Conservation (phyloP, 2,888 invertebrate genomes). For the Tigriopus californicus region DNA sequence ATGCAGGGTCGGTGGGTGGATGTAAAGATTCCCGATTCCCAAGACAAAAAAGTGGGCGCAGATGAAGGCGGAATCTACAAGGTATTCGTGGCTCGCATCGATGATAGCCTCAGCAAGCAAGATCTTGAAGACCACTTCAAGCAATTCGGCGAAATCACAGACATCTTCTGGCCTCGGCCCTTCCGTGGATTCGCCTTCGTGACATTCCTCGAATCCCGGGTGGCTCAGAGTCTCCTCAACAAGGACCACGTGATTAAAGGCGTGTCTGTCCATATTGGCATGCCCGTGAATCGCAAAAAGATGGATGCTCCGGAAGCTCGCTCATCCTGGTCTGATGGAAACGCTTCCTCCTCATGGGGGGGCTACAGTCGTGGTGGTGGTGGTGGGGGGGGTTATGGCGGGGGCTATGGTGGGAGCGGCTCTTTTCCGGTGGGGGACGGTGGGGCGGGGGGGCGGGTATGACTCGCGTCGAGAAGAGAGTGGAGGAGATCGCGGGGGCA, state of each 20-base stretch:
- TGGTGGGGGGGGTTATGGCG: too few species aligned
- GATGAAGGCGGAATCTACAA: slow-evolving; percentile 42
- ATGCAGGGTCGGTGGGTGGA: slow-evolving; percentile 97
- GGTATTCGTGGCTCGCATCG: slow-evolving; percentile 84
- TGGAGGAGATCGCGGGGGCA: too few species aligned
- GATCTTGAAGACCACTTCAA: slow-evolving; percentile 44
- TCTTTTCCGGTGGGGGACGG: too few species aligned
- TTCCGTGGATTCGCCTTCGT: slow-evolving; percentile 83
- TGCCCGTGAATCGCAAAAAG: background rate
- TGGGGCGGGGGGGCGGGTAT: too few species aligned
- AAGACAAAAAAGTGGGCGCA: slow-evolving; percentile 34
- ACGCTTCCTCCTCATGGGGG: too few species aligned
- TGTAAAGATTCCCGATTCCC: slow-evolving; percentile 92
- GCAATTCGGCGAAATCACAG: slow-evolving; percentile 32
- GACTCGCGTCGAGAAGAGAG: too few species aligned
- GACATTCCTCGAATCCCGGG: slow-evolving; percentile 72
- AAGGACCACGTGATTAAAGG: slow-evolving; percentile 86
- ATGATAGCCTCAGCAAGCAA: slow-evolving; percentile 73
- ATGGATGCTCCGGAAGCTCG: background rate
- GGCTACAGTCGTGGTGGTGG: too few species aligned
- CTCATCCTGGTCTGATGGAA: too few species aligned
- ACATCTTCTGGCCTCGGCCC: slow-evolving; percentile 87
- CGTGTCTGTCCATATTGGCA: slow-evolving; percentile 41
- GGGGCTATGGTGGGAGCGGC: too few species aligned
- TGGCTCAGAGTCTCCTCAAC: slow-evolving; percentile 70